Base-by-base conservation (phyloP, 2,113 vertebrate genomes). In the Pseudorectes ferrugineus region DNA sequence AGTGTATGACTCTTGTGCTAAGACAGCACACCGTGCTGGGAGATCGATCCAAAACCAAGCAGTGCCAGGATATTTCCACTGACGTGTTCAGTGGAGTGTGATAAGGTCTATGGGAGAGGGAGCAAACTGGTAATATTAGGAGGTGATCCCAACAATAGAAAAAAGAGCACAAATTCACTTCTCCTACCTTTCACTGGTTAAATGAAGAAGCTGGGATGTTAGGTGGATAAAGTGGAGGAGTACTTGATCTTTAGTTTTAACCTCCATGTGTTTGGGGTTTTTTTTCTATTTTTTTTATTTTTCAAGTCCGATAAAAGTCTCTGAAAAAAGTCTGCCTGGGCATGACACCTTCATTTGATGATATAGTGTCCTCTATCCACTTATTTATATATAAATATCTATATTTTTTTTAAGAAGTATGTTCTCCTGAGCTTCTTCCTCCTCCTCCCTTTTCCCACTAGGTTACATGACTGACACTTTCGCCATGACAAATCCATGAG, bases 401-500 rank as follows among this genome's bases (percentile, higher is more conserved):
- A 25, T 38, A 14, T 93, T 86, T 91, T 74, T 70, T 66, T 83
- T 67, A 76, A 79, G 21, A 55, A 72, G 20, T 28, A n/a, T 33
- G 28, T 62, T 54, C 33, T 67, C 49, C 31, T 68, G 38, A 58
- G 40, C 59, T 62, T 38, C 54, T 9, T 45, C 48, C 15, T 51
- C 63, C 40, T 40, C 65, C 28, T 93, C 55, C 28, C 20, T 49
- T 81, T 92, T 90, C 63, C 61, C 82, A 54, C 43, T 88, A 55
- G 73, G 68, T 91, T 90, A 92, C 85, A 73, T 77, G 70, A 92
- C 85, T 95, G 92, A 80, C 87, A 81, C 59, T 95, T 96, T 52
- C 83, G 87, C 96, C 95, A 96, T 95, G 96, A 96, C 93, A 97
- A 97, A 97, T 97, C 94, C 95, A 96, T 95, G 93, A 95, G 84